Evolutionary conservation across 2,113 vertebrate species (phyloP).

Genomic region (Trematomus loennbergii): DNA sequence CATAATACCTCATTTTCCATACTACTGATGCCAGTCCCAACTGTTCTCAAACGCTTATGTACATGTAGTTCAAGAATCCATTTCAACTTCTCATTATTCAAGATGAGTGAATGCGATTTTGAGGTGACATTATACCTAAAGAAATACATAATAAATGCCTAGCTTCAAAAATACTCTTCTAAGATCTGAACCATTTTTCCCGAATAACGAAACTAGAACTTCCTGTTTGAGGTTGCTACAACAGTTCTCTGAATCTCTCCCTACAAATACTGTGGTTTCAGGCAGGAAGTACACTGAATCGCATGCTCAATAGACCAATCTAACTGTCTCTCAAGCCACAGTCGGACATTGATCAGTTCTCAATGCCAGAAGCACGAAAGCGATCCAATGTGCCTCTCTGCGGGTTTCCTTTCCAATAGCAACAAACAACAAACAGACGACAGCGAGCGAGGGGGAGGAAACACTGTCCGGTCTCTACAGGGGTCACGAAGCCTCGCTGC

Average conservation of each 20-base stretch:
- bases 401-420: conserved; percentile 20
- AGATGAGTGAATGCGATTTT: not conserved
- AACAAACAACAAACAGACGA: conserved; percentile 50
- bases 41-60: too few species aligned
- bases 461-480: conserved; percentile 12
- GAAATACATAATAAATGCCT: not conserved
- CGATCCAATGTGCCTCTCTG: conserved; percentile 23
- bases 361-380: not conserved
- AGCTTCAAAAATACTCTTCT: not conserved
- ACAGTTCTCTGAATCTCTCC: not conserved
- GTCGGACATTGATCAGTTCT: conserved; percentile 22
- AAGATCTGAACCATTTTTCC: not conserved
- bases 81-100: not conserved
- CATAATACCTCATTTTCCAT: not conserved
- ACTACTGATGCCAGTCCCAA: not conserved
- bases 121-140: not conserved
- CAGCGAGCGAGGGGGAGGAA: not conserved
- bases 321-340: not conserved
- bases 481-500: not conserved
- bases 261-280: not conserved
- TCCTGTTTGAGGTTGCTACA: not conserved
- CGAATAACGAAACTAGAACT: not conserved
- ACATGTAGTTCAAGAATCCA: not conserved
- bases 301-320: not conserved
- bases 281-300: not conserved